Conservation (phyloP, 2,113 vertebrate species). For the Lota lota region DNA sequence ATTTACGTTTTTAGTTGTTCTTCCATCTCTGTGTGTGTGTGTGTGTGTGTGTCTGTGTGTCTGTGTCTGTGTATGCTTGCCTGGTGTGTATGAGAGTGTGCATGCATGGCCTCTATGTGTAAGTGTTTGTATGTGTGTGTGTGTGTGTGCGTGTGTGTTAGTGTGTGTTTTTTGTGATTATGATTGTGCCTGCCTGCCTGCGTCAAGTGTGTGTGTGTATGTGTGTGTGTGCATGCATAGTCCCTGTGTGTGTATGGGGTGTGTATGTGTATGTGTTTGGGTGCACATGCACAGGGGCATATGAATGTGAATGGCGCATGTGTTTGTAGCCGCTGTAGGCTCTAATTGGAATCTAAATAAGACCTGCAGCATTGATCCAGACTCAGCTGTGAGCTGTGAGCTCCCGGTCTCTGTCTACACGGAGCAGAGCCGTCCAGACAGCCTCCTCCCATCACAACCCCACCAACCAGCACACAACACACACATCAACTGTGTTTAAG, state of each 20-base stretch:
- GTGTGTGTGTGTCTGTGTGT: slow-evolving; percentile 1
- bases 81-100: background rate
- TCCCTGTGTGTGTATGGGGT: slow-evolving; percentile 5
- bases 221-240: background rate
- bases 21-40: background rate
- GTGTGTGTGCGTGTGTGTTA: slow-evolving; percentile 9
- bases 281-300: slow-evolving; percentile 59
- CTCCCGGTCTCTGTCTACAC: too few species aligned
- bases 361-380: slow-evolving; percentile 60
- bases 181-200: background rate
- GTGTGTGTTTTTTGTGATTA: slow-evolving; percentile 2
- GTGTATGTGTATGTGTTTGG: slow-evolving; percentile 43
- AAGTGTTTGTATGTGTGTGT: slow-evolving; percentile 3
- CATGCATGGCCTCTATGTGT: background rate
- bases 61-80: background rate
- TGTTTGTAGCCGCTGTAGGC: slow-evolving; percentile 24
- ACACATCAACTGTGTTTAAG: too few species aligned
- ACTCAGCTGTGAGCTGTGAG: slow-evolving; percentile 19
- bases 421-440: too few species aligned
- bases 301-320: slow-evolving; percentile 76
- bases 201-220: slow-evolving; percentile 16
- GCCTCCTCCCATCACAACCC: too few species aligned
- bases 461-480: too few species aligned
- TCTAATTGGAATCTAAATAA: slow-evolving; percentile 71
- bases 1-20: background rate